Conservation (phyloP, 2,888 invertebrate species). For the Urechis unicinctus region DNA sequence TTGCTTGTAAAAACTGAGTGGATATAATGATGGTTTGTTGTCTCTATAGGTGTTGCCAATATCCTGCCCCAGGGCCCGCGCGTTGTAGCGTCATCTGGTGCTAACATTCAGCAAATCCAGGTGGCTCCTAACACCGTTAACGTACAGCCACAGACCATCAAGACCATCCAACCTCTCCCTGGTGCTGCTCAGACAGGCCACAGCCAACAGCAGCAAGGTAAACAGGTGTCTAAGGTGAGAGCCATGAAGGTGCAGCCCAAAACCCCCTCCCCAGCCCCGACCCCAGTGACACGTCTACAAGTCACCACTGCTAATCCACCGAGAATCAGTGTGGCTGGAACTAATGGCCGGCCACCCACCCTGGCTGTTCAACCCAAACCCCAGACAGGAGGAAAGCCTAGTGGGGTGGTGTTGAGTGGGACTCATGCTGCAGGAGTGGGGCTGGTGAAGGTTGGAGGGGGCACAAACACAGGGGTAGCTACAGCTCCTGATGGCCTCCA, state of each 20-base stretch:
- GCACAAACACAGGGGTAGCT: too few species aligned
- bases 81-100: neutral
- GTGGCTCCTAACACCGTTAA: neutral
- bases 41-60: constrained; percentile 13
- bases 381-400: neutral
- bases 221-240: neutral
- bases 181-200: neutral
- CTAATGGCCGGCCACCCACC: constrained; percentile 3
- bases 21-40: too few species aligned
- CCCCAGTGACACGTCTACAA: neutral
- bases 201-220: neutral
- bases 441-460: too few species aligned
- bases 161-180: neutral
- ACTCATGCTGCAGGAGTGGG: too few species aligned
- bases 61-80: constrained; percentile 13
- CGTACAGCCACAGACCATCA: neutral
- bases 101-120: neutral
- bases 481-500: too few species aligned
- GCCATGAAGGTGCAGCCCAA: constrained; percentile 5
- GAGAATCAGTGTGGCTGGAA: too few species aligned
- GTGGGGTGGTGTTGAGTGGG: neutral
- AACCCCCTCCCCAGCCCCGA: neutral
- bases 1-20: too few species aligned
- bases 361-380: constrained; percentile 6
- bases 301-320: neutral